A percentile compares a stretch with the other conserved stretches of the same genome.
Evolutionary conservation across 2,797 vertebrate species (phyloP).

Genomic region (Gallinago solitaria): DNA sequence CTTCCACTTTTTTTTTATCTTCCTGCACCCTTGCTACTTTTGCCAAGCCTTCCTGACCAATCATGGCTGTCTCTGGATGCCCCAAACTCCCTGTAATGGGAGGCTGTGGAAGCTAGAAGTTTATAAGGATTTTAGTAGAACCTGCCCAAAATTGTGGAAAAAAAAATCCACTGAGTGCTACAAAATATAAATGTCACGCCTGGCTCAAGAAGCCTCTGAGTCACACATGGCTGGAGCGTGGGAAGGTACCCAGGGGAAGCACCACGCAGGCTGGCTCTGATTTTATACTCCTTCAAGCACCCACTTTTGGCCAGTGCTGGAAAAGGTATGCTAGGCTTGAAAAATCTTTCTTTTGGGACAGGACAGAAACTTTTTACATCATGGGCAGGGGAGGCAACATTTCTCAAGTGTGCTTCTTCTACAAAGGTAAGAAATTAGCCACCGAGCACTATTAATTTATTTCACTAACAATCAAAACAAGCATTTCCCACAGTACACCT

Average conservation of each 20-base stretch:
- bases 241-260: not conserved
- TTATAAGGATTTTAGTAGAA: fast-evolving
- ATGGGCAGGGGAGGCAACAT: not conserved
- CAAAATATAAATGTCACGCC: not conserved
- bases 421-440: not conserved
- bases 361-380: not conserved
- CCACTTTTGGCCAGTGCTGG: not conserved
- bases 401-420: not conserved
- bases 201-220: not conserved
- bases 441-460: not conserved
- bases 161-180: not conserved
- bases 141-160: not conserved
- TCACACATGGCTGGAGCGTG: not conserved
- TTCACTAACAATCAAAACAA: not conserved
- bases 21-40: not conserved
- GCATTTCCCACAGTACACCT: not conserved
- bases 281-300: not conserved
- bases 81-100: not conserved
- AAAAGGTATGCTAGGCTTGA: not conserved
- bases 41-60: not conserved
- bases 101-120: not conserved
- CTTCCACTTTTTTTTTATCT: not conserved
- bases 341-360: not conserved
- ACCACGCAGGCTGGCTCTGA: not conserved
- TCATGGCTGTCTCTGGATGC: not conserved